Conservation (phyloP, 2,113 vertebrate species). For the Semnornis frantzii region DNA sequence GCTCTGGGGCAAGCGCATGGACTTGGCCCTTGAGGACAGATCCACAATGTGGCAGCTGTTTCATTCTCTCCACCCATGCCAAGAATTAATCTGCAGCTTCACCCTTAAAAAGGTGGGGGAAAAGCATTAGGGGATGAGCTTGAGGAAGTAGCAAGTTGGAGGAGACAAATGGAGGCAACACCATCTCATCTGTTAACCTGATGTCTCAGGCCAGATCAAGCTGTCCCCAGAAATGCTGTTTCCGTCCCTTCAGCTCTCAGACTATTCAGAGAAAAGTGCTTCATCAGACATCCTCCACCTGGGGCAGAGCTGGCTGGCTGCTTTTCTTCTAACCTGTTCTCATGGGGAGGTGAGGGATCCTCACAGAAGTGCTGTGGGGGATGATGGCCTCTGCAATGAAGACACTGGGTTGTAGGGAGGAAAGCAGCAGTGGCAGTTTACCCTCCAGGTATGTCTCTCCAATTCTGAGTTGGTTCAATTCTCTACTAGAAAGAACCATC, state of each 20-base stretch:
- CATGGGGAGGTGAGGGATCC: not conserved
- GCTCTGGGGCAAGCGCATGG: not conserved
- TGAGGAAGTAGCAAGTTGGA: not conserved
- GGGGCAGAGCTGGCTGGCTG: not conserved
- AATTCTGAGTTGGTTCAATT: not conserved
- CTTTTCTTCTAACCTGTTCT: not conserved
- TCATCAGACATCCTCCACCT: fast-evolving
- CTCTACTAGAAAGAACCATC: constrained; percentile 19
- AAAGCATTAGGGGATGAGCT: not conserved
- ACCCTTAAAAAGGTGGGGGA: not conserved
- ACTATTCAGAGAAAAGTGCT: not conserved
- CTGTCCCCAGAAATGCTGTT: not conserved
- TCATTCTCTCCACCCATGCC: not conserved
- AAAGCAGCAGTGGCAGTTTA: not conserved
- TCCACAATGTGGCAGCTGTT: no score
- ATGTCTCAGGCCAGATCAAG: not conserved
- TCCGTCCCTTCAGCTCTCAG: not conserved
- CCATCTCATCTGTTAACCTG: not conserved
- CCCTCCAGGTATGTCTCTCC: not conserved
- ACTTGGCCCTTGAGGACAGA: fast-evolving
- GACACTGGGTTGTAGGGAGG: not conserved
- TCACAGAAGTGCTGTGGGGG: not conserved
- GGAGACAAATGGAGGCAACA: fast-evolving
- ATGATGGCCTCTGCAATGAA: fast-evolving
- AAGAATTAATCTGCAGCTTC: not conserved